Base-by-base conservation (phyloP, 2,113 vertebrate species). In the Gasterosteus aculeatus region DNA sequence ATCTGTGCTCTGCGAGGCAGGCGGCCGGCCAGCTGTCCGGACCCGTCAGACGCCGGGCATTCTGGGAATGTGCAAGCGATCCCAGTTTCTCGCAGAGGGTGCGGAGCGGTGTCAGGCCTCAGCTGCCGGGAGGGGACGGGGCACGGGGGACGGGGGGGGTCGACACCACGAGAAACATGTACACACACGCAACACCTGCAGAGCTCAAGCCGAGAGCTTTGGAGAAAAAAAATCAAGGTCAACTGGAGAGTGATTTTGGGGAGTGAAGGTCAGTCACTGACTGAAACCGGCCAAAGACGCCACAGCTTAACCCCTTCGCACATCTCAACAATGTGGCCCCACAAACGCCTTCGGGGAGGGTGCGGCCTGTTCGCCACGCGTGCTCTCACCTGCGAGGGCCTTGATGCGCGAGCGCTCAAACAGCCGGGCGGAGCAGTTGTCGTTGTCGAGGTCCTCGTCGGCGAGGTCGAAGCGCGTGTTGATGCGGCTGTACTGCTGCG, bases 331-430 rank as follows among this genome's bases (percentile, higher is more conserved):
- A 74, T 80, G 38, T 53, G 75, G 22, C 14, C 60, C 57, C 68
- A 26, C 49, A 56, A 46, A 77, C 7, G 26, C 65, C 75, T 44
- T 44, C 44, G 0, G 42, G 39, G 12, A 72, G 86, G 80, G 5
- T 35, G 2, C 57, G n/a, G 72, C 51, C 80, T 75, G 67, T 78
- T 82, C 76, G 63, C 68, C 47, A 85, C 85, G 65, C 81, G 66
- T 22, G 33, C 56, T 68, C 87, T 93, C 91, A 99, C 98, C 98
- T 96, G 98, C 98, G 47, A 99, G 94, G 54, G 97, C 97, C 93
- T 99, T 99, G 95, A 99, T 99, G 92, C 98, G 96, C 39, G 98
- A 99, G 85, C 98, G 95, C 90, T 99, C 98, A 0, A 98, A 99
- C 72, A 97, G 95, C 58, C 98, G 91, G 0, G 96, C 97, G 0